Evolutionary conservation across 2,888 invertebrate genomes (phyloP), one percentile per base, ranked within the genome.

Genomic region (Lamproptera curius): DNA sequence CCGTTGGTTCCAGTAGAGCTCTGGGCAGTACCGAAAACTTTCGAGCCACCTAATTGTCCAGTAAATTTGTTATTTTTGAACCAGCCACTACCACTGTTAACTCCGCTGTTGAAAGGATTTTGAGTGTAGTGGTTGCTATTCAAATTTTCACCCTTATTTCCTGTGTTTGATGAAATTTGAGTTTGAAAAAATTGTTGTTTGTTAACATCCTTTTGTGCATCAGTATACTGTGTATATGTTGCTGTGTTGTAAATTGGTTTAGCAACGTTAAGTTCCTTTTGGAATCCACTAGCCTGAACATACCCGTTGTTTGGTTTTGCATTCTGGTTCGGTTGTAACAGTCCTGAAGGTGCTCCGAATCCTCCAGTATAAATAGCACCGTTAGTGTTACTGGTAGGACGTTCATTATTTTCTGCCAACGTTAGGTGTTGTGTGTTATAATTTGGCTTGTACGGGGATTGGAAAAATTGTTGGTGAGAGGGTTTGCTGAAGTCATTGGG

Each of bases 321-420:
- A 47, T 63, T 79, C 14, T 74, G 81, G 51, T 67, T 73, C 1
- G 87, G 82, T 59, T 71, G 72, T 4, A 84, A 57, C 10, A 84
- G 48, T n/a, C 87, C 87, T 16, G 84, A 76, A 37, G 86, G 83
- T 17, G 84, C 87, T 28, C 85, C 83, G 56, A 87, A 87, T 11
- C 86, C 81, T 43, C 83, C 85, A 11, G 73, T 65, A 52, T 86
- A 86, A 28, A 65, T 68, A 17, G 69, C 64, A 6, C 75, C 70
- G 41, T 70, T 67, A 13, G 78, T 73, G 45, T 57, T 57, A 16
- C 73, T 72, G 2, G 58, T n/a, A 37, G 5, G 38, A 42, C 4
- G 26, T 42, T 26, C 16, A 33, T 11, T 47, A 54, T 5, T 48
- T 35, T 34, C 47, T 52, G 42, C 61, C 61, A 38, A 48, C 46